phyloP scores from a whole-genome alignment of 2,797 vertebrate species.

The Poecile montanus region DNA sequence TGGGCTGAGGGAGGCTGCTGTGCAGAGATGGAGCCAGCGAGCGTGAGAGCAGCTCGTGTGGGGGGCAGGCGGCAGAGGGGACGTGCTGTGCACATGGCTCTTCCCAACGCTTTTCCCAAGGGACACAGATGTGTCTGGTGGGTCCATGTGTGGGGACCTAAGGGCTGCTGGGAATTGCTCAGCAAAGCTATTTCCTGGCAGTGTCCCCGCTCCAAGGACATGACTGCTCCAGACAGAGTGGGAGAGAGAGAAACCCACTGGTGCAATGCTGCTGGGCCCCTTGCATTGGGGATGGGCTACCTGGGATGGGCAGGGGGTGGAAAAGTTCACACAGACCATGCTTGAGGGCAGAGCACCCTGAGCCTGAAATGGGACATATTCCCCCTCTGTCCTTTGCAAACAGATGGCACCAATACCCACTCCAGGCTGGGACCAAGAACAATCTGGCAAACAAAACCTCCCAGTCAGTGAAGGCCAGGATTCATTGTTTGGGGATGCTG shows the following conservation, averaged over 20 bases:
- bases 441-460: not conserved
- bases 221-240: not conserved
- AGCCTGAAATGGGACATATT: not conserved
- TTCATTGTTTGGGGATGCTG: not conserved
- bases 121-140: not conserved
- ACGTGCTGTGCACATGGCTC: not conserved
- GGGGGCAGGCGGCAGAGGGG: not conserved
- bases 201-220: not conserved
- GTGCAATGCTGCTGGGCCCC: not conserved
- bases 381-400: not conserved
- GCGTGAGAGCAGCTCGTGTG: not conserved
- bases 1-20: accelerated
- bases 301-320: not conserved
- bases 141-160: accelerated
- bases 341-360: not conserved
- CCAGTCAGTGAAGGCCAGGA: not conserved
- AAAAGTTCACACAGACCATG: accelerated
- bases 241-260: not conserved
- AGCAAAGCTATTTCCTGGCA: not conserved
- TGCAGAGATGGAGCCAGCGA: not conserved
- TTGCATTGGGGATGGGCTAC: accelerated
- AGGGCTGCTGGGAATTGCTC: not conserved
- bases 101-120: not conserved
- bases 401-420: not conserved
- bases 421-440: not conserved